phyloP scores from a whole-genome alignment of 2,113 vertebrate species.

The Chrysemys picta region DNA sequence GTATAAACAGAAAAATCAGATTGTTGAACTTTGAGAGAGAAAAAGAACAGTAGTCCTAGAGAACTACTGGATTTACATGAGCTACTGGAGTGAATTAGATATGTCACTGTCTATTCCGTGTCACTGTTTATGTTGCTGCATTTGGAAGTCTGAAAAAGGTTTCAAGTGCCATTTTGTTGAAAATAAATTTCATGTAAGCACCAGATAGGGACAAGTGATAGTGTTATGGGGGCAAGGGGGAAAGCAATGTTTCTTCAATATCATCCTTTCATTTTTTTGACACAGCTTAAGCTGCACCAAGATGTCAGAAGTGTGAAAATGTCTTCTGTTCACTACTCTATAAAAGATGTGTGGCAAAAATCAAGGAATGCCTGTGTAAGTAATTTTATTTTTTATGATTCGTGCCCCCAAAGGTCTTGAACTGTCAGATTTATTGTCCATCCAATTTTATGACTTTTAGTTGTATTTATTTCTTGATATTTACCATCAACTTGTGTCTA shows the following conservation, averaged over 20 bases:
- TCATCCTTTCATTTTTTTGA: conserved; percentile 42
- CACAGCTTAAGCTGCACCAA: conserved; percentile 44
- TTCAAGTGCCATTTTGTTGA: conserved; percentile 44
- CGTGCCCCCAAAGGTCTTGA: conserved; percentile 81
- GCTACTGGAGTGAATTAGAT: not conserved
- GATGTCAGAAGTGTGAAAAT: conserved; percentile 71
- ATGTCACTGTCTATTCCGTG: not conserved
- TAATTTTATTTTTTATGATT: conserved; percentile 81
- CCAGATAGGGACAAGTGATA: conserved; percentile 29
- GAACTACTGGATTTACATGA: not conserved
- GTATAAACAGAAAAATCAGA: not conserved
- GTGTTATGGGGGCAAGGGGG: not conserved
- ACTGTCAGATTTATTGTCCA: conserved; percentile 85
- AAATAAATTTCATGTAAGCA: not conserved
- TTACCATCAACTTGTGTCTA: conserved; percentile 77
- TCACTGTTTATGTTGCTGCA: not conserved
- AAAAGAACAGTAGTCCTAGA: accelerated
- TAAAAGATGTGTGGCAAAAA: conserved; percentile 69
- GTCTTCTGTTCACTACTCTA: conserved; percentile 61
- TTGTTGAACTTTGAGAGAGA: not conserved
- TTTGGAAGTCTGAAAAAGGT: not conserved
- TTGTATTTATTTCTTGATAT: conserved; percentile 83
- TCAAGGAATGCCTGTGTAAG: conserved; percentile 77
- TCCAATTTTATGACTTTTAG: conserved; percentile 81
- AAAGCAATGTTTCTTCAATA: conserved; percentile 49